Base-by-base conservation (phyloP, 2,888 invertebrate genomes). In the Corbicula japonica region DNA sequence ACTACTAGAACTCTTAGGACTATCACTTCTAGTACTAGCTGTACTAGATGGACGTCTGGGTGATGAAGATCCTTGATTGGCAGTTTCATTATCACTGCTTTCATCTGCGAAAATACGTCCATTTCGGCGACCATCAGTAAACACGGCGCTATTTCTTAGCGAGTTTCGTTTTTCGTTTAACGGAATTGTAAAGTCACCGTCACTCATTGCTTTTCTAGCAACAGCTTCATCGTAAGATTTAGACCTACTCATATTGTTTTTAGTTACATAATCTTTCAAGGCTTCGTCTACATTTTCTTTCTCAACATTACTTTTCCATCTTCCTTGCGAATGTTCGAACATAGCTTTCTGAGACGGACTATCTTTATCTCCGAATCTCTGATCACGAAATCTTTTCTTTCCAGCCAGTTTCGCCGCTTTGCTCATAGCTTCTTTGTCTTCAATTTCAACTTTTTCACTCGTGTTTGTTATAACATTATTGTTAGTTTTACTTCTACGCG, bases 151-250 rank as follows among this genome's bases (percentile, higher is more conserved):
- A 56, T 82, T 80, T 52, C 89, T 72, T 34, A 86, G 72, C 18
- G 80, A 83, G 46, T 72, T 76, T 62, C 80, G 72, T 56, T 73
- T 79, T n/a, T 85, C 81, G 10, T 73, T 68, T 30, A 60, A 70
- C 23, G 54, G 60, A n/a, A 79, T 52, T 1, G 61, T 72, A 54
- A 66, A 76, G 48, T 87, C 86, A n/a, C 52, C 83, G 21, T 88
- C 86, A 56, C 72, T 69, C 56, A 83, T 71, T 21, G 83, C 86
- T 69, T 87, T 87, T 12, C 88, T 80, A 28, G 90, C 89, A 26
- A 90, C 91, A 50, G 89, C 87, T 77, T 91, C 91, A 63, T 91
- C 91, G 62, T 88, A 90, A 1, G 90, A 90, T 80, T 91, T 91
- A 8, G 91, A 91, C 52, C 90, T 77, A 38, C 87, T 91, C 90